Evolutionary conservation across 2,113 vertebrate species (phyloP).

Genomic region (Pseudopodoces humilis): DNA sequence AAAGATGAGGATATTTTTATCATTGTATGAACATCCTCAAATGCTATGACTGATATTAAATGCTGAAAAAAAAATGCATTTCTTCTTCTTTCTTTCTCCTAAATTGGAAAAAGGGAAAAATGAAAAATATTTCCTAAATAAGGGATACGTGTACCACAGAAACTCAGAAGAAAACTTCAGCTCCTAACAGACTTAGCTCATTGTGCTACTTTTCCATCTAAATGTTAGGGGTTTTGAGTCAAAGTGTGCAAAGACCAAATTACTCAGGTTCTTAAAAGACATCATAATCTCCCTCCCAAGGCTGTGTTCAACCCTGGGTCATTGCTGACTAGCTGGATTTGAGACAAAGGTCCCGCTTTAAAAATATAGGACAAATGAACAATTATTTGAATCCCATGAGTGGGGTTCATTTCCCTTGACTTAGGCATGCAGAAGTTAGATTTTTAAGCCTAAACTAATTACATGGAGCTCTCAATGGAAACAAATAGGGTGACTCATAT

Average conservation of each 20-base stretch:
- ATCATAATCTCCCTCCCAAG: background rate
- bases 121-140: background rate
- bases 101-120: background rate
- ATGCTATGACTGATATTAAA: background rate
- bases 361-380: background rate
- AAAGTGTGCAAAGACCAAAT: background rate
- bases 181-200: background rate
- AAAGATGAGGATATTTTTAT: conserved; percentile 9
- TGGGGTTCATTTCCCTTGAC: background rate
- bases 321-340: background rate
- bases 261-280: background rate
- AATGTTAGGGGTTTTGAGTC: background rate
- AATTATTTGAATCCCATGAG: background rate
- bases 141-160: background rate
- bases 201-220: background rate
- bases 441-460: background rate
- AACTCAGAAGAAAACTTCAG: background rate
- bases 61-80: background rate
- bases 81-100: background rate
- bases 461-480: background rate
- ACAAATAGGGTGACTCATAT: background rate
- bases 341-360: background rate
- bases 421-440: background rate
- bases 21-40: background rate
- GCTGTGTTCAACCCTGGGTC: background rate